Evolutionary conservation across 2,797 vertebrate species (phyloP), one percentile per base, ranked within the genome.

Genomic region (Enteromius unitaeniatus): DNA sequence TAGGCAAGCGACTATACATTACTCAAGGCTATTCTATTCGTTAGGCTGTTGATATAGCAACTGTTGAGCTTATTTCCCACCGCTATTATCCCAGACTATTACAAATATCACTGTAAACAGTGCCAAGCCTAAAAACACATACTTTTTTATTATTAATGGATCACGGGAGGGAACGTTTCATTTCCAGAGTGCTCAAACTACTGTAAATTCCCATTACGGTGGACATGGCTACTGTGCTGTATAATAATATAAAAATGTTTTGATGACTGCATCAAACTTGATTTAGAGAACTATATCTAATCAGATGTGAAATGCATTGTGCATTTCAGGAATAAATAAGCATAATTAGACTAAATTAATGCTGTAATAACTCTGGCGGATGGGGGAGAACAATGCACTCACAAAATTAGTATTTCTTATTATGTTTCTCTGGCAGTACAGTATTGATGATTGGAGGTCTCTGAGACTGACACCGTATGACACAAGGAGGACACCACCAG

Each of bases 401-500:
- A 19, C 49, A 70, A 53, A 47, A 79, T 68, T 26, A 37, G 6
- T 28, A 68, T 80, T 31, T 80, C 13, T 83, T 85, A 81, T 80
- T 40, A 77, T 68, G 37, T 49, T 21, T 75, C 31, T 70, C 53
- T 81, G 60, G 81, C 31, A 76, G 75, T n/a, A 84, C 83, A 69
- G 74, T 72, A 75, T 75, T 34, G 82, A 70, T 84, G 84, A 84
- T 81, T 84, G 80, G 37, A 37, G 77, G 34, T 58, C 74, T 79
- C 37, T 77, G 74, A 84, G 81, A 83, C 73, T 84, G 79, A 78
- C 23, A 31, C 21, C 9, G n/a, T 68, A 68, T 37, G 65, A 72
- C 79, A 76, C 13, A 83, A 84, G 47, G 83, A 86, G 73, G 84
- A 80, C 78, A 82, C 75, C 49, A 79, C 84, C 64, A 79, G 81